phyloP scores from a whole-genome alignment of 2,888 invertebrate species.

The Imbricaverruca yamaguchii region DNA sequence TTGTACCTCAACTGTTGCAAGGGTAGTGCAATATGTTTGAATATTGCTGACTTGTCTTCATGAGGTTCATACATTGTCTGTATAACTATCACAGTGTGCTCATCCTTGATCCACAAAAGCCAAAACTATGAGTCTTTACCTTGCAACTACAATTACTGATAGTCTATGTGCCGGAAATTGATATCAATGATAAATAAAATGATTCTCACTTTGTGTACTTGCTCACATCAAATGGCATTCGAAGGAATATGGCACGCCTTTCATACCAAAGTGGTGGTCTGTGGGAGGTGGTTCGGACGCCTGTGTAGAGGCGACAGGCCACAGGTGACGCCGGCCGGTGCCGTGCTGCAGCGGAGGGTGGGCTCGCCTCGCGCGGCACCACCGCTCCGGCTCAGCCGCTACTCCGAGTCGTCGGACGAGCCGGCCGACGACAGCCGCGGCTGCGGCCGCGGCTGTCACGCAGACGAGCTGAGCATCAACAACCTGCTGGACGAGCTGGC shows the following conservation, averaged over 20 bases:
- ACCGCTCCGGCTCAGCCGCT: neutral
- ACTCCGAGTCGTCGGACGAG: neutral
- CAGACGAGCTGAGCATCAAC: conserved; percentile 2
- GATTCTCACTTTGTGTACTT: neutral
- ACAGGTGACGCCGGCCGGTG: no score
- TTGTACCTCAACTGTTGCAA: no score
- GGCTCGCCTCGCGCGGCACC: no score
- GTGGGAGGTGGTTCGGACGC: neutral
- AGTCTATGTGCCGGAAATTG: neutral
- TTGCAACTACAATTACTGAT: neutral
- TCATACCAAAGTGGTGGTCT: neutral
- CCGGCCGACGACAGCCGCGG: neutral
- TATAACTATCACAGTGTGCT: no score
- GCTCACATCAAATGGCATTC: neutral
- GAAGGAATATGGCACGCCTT: neutral
- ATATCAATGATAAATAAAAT: neutral
- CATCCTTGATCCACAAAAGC: no score
- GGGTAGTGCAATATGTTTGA: no score
- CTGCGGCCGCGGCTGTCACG: neutral
- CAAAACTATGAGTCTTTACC: no score
- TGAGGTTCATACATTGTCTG: no score
- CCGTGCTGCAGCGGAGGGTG: no score
- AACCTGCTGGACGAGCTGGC: conserved; percentile 4
- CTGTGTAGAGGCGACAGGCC: no score
- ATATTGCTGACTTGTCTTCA: no score